Base-by-base conservation (phyloP, 2,113 vertebrate species). In the Caloenas nicobarica region DNA sequence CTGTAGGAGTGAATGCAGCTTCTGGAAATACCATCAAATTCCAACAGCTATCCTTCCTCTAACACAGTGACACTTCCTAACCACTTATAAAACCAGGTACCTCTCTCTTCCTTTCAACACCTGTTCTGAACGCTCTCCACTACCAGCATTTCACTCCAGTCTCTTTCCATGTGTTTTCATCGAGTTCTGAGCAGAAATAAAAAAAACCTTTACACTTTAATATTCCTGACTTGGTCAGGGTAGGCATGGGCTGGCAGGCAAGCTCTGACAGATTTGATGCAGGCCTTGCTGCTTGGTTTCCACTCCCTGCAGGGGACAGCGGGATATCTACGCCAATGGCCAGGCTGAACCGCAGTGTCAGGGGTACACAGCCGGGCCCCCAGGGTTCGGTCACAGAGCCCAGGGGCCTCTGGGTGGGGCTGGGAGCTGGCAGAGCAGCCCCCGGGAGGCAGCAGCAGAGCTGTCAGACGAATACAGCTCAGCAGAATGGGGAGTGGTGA, bases 401-500 rank as follows among this genome's bases (percentile, higher is more conserved):
- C 86, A 2, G 51, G 19, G 54, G 24, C 5, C 26, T 4, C 61
- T 0, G 16, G 9, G 24, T 1, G 17, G 60, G 78, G 19, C 28
- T 4, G 26, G 36, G 50, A 48, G 36, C 58, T 3, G 33, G 13
- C 28, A 29, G 23, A n/a, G 60, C 62, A 18, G 73, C 72, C 25
- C 22, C 60, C 25, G 34, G 40, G 29, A 33, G 21, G 34, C 14
- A 31, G 44, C 38, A 10, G n/a, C 12, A 2, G 57, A 3, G 8
- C 68, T 26, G 57, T 5, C 42, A 26, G n/a, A 12, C n/a, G 8
- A 16, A 22, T 6, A 9, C 28, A 7, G 64, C 70, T 34, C 53
- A 13, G 57, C 54, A 16, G 13, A 10, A 12, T 2, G 3, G 14
- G 18, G 11, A 7, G 9, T 3, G 0, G 31, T 0, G 31, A 21